These are phyloP conservation scores for Melanogrammus aeglefinus DNA, from an alignment of 2,797 vertebrate genomes.

Conservation along the genomic window DNA sequence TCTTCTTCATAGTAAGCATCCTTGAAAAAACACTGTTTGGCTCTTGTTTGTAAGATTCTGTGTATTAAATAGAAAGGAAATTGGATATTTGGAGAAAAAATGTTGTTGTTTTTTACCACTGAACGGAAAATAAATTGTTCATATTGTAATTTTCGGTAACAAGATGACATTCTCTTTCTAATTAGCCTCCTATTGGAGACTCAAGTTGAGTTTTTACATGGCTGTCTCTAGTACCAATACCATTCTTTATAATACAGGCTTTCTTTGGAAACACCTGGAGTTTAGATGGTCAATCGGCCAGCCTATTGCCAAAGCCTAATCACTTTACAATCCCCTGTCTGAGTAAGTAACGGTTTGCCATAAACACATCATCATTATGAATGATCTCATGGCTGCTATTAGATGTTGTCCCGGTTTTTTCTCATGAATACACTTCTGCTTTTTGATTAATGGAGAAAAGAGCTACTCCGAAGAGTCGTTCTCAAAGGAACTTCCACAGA, in stretches of 20 bases:
- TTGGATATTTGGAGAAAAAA: neutral
- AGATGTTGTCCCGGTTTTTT: slow-evolving; percentile 45
- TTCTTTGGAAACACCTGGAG: neutral
- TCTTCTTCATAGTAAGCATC: neutral
- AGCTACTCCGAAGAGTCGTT: slow-evolving; percentile 22
- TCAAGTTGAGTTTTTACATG: neutral
- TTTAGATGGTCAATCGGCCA: slow-evolving; percentile 10
- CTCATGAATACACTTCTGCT: slow-evolving; percentile 36
- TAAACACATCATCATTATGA: slow-evolving; percentile 49
- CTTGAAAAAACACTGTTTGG: neutral
- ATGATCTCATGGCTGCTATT: slow-evolving; percentile 46
- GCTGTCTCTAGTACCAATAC: neutral
- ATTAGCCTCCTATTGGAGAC: neutral
- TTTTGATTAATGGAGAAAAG: slow-evolving; percentile 45
- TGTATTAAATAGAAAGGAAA: neutral
- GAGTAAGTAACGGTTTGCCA: slow-evolving; percentile 33
- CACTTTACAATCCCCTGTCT: slow-evolving; percentile 41
- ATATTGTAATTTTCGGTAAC: neutral
- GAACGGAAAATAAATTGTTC: neutral
- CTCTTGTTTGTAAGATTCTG: neutral
- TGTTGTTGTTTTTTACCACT: neutral
- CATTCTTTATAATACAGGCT: neutral
- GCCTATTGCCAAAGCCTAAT: slow-evolving; percentile 32
- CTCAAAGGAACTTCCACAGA: slow-evolving; percentile 13
- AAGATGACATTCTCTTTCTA: neutral